phyloP scores from a whole-genome alignment of 23 tunicate species.

The Halocynthia roretzi region DNA sequence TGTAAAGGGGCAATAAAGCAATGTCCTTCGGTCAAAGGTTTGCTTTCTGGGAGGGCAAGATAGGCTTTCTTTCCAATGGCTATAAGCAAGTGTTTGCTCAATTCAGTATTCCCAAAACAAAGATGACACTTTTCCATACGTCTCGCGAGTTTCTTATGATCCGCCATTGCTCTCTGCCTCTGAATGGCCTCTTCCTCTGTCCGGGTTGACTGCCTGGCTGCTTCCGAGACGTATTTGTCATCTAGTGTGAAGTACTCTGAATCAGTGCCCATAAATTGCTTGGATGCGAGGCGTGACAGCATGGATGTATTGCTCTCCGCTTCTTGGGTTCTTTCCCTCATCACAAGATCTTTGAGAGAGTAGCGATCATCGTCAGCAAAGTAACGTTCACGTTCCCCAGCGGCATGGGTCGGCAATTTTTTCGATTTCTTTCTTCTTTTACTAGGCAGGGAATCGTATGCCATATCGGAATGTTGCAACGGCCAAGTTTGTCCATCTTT shows the following conservation, averaged over 20 bases:
- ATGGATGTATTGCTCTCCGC: conserved; percentile 58
- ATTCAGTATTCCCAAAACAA: conserved; percentile 78
- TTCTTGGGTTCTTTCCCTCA: conserved; percentile 70
- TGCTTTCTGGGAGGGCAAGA: conserved; percentile 55
- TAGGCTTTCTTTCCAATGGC: conserved; percentile 67
- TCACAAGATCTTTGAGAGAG: conserved; percentile 62
- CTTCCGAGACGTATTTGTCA: conserved; percentile 85
- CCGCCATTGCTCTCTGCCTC: conserved; percentile 38
- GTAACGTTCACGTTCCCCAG: conserved; percentile 73
- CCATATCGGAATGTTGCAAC: conserved; percentile 26
- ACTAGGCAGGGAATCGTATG: not conserved
- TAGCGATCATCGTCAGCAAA: conserved; percentile 89
- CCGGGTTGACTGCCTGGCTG: conserved; percentile 21
- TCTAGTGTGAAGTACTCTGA: conserved; percentile 86
- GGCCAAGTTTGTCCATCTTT: conserved; percentile 89
- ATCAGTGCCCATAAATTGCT: conserved; percentile 60
- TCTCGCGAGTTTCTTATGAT: conserved; percentile 36
- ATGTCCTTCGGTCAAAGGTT: conserved; percentile 68
- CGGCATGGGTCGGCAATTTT: conserved; percentile 54
- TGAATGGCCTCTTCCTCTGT: conserved; percentile 35
- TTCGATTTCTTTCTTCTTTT: conserved; percentile 40
- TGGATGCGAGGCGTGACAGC: conserved; percentile 56
- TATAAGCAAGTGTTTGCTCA: conserved; percentile 62
- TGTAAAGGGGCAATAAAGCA: conserved; percentile 87
- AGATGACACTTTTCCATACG: conserved; percentile 70